Percentiles rank a stretch among this genome's conserved stretches.
phyloP scores from a whole-genome alignment of 23 tunicate species.

The Ciona savignyi region DNA sequence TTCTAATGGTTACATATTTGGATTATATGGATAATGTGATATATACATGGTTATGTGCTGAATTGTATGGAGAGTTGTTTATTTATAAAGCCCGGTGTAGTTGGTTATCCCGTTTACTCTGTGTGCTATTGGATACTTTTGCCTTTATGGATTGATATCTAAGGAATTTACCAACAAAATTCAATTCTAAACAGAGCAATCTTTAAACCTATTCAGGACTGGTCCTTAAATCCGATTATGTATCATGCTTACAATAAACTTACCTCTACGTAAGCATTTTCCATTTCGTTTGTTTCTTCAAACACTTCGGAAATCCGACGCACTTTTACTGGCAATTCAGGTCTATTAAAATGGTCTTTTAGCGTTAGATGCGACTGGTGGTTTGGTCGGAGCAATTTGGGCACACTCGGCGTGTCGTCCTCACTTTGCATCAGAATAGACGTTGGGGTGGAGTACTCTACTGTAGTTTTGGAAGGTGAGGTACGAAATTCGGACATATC shows the following conservation, averaged over 20 bases:
- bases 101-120: too few species aligned
- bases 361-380: neutral
- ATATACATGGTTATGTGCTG: too few species aligned
- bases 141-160: too few species aligned
- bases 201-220: neutral
- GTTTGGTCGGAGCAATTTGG: neutral
- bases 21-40: too few species aligned
- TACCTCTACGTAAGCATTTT: neutral
- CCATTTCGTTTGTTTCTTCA: neutral
- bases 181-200: too few species aligned
- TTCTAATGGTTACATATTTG: too few species aligned
- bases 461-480: neutral
- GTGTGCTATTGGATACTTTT: too few species aligned
- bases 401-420: neutral
- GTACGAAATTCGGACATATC: neutral
- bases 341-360: neutral
- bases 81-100: too few species aligned
- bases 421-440: neutral
- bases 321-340: neutral
- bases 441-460: neutral
- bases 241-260: too few species aligned
- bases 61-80: too few species aligned
- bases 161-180: too few species aligned
- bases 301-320: neutral
- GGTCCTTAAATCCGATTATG: neutral